Percentiles rank a stretch among this genome's conserved stretches.
Conservation (phyloP, 2,113 vertebrate genomes). For the Dicrurus megarhynchus region DNA sequence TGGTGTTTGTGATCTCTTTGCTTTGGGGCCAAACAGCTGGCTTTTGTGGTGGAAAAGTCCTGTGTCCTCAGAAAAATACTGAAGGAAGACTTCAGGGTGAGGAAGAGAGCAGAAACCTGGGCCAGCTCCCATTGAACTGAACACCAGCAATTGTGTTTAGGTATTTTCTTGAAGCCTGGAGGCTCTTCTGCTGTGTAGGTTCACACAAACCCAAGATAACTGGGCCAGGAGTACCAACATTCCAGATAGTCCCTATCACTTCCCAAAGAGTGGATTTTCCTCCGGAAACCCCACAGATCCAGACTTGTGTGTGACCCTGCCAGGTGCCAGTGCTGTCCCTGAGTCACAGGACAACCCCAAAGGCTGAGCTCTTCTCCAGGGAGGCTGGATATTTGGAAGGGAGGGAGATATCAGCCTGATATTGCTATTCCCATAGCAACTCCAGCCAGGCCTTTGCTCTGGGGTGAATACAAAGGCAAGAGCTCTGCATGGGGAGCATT, state of each 20-base stretch:
- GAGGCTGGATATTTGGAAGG: not conserved
- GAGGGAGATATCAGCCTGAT: not conserved
- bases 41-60: not conserved
- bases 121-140: not conserved
- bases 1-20: not conserved
- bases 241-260: not conserved
- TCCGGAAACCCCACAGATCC: not conserved
- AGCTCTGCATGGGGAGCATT: not conserved
- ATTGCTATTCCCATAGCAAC: not conserved
- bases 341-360: not conserved
- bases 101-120: not conserved
- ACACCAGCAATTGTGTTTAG: not conserved
- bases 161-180: not conserved
- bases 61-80: not conserved
- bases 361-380: not conserved
- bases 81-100: not conserved
- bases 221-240: accelerated
- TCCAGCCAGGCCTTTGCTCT: not conserved
- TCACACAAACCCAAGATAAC: not conserved
- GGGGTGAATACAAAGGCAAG: not conserved
- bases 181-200: not conserved
- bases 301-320: not conserved
- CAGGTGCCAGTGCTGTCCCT: not conserved
- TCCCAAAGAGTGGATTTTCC: not conserved
- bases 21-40: not conserved